Evolutionary conservation across 1,140 invertebrate species (phyloP).

Genomic region (Trichogramma pretiosum): DNA sequence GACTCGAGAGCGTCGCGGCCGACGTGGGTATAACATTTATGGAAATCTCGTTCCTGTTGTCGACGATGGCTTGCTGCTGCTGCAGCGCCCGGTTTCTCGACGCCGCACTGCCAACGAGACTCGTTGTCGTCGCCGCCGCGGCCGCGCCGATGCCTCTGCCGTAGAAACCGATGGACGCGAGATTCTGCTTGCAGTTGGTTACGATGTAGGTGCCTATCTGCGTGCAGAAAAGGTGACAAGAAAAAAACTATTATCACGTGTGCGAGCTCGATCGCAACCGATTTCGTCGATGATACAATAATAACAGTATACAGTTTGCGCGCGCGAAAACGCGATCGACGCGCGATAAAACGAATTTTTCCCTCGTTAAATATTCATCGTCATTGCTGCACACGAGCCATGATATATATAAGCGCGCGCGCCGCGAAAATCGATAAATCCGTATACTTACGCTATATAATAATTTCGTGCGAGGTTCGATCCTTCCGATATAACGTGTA

Average conservation of each 20-base stretch:
- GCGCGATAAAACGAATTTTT: too few relatives aligned
- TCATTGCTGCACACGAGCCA: too few relatives aligned
- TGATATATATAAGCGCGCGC: too few relatives aligned
- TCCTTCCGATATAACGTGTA: too few relatives aligned
- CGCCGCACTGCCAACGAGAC: neutral
- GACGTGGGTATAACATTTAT: constrained; percentile 36
- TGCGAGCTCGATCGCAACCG: too few relatives aligned
- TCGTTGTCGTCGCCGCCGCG: neutral
- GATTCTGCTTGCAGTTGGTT: constrained; percentile 32
- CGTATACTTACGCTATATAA: too few relatives aligned
- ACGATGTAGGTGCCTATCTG: constrained; percentile 34
- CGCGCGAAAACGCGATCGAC: too few relatives aligned
- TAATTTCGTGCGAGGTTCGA: too few relatives aligned
- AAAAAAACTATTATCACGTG: neutral
- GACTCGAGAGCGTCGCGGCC: constrained; percentile 25
- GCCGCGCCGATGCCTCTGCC: neutral
- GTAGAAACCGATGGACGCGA: constrained; percentile 20
- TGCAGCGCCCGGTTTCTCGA: neutral
- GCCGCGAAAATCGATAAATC: too few relatives aligned
- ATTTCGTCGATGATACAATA: too few relatives aligned
- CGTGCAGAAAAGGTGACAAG: neutral
- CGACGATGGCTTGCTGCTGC: constrained; percentile 15
- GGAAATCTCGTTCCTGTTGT: constrained; percentile 30
- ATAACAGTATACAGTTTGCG: too few relatives aligned
- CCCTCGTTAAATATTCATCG: too few relatives aligned